Conservation (phyloP, 2,113 vertebrate species). For the Cathartes aura region DNA sequence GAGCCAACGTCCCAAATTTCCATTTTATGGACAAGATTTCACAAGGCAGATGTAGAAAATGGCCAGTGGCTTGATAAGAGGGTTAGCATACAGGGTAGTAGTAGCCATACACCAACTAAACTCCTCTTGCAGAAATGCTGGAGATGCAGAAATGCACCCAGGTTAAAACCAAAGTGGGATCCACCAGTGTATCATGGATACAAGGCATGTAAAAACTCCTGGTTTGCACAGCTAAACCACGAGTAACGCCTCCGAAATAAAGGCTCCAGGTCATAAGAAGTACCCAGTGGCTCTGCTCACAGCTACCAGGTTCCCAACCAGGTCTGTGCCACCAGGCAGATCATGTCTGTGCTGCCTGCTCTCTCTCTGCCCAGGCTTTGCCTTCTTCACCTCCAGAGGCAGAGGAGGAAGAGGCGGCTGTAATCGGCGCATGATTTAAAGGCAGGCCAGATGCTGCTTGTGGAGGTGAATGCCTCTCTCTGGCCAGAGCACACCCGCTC, state of each 20-base stretch:
- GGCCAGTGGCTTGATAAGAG: not conserved
- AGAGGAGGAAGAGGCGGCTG: not conserved
- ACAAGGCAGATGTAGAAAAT: not conserved
- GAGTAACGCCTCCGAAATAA: rapidly evolving
- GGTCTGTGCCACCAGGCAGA: rapidly evolving
- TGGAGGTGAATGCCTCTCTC: not conserved
- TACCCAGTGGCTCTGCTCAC: not conserved
- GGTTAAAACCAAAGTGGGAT: not conserved
- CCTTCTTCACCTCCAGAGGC: not conserved
- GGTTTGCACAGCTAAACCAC: not conserved
- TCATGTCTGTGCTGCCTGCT: rapidly evolving
- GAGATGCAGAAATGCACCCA: rapidly evolving
- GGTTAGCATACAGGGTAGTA: not conserved
- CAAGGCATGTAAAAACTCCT: not conserved
- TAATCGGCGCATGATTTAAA: not conserved
- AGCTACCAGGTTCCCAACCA: not conserved
- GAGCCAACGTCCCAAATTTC: not conserved
- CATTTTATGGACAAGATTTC: not conserved
- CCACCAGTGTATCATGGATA: not conserved
- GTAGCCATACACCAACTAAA: not conserved
- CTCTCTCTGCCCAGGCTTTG: not conserved
- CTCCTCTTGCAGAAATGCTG: not conserved
- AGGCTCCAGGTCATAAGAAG: not conserved
- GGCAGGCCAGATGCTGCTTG: not conserved
- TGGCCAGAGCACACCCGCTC: not conserved